Evolutionary conservation across 2,113 vertebrate species (phyloP).

Genomic region (Alouatta palliata): DNA sequence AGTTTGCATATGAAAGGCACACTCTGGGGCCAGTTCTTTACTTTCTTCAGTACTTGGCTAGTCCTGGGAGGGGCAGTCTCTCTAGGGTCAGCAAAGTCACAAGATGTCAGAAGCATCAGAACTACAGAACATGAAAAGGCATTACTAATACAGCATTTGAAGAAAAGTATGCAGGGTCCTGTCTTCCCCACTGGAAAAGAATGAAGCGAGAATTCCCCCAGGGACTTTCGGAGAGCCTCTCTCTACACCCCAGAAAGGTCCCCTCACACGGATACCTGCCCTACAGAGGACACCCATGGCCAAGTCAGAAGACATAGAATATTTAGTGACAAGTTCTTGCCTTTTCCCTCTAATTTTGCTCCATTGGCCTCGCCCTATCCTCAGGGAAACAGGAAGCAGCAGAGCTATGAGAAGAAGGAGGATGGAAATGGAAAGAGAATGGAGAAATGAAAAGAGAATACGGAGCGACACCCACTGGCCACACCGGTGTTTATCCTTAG

Average conservation of each 20-base stretch:
- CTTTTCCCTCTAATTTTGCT: neutral
- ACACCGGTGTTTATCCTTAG: too few relatives aligned
- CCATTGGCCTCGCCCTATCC: neutral
- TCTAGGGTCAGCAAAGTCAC: neutral
- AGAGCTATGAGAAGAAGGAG: neutral
- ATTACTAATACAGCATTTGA: neutral
- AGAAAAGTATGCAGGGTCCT: neutral
- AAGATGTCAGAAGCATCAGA: neutral
- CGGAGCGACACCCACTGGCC: too few relatives aligned
- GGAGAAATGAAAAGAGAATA: too few relatives aligned
- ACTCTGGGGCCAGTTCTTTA: neutral
- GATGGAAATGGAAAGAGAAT: neutral
- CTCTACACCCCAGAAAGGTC: neutral
- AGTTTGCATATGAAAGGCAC: neutral
- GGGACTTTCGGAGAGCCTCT: neutral
- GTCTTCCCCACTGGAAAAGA: neutral
- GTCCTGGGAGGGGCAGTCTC: neutral
- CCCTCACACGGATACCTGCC: neutral
- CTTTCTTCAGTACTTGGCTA: neutral
- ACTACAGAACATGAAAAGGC: neutral
- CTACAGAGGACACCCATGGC: neutral
- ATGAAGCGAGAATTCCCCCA: neutral
- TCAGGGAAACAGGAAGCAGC: neutral
- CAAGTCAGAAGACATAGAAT: neutral
- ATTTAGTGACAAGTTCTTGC: neutral